Conservation (phyloP, 2,888 invertebrate genomes). For the Polyommatus iphigenia region DNA sequence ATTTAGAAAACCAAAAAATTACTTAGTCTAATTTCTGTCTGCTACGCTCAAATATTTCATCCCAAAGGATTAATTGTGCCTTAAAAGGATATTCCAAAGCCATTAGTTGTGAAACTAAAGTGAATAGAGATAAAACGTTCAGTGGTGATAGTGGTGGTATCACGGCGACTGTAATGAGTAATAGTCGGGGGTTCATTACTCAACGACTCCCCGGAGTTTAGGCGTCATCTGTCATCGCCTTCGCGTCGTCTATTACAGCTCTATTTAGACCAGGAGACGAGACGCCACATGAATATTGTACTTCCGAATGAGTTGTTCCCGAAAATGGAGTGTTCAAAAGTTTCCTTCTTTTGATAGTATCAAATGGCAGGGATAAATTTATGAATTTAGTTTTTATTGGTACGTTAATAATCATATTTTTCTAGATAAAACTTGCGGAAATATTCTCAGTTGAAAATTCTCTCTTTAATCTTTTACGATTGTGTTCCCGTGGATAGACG, state of each 20-base stretch:
- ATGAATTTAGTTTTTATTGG: not conserved
- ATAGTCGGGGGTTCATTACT: slow-evolving; percentile 65
- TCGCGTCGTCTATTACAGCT: slow-evolving; percentile 44
- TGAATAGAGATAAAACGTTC: slow-evolving; percentile 32
- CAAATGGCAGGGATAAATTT: not conserved
- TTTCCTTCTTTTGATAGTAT: not conserved
- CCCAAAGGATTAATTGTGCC: slow-evolving; percentile 6
- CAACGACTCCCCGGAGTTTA: slow-evolving; percentile 64
- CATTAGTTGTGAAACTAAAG: slow-evolving; percentile 23
- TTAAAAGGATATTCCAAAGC: slow-evolving; percentile 1
- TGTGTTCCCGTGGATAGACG: not conserved
- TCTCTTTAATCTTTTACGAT: not conserved
- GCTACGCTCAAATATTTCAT: not conserved
- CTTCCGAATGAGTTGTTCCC: not conserved
- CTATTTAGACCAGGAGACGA: slow-evolving; percentile 36
- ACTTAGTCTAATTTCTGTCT: not conserved
- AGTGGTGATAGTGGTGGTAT: slow-evolving; percentile 27
- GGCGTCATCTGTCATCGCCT: slow-evolving; percentile 66
- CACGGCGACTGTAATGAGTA: slow-evolving; percentile 49
- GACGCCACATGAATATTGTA: slow-evolving; percentile 8
- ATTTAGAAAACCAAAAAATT: not conserved
- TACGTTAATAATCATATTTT: not conserved
- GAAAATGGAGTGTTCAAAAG: not conserved
- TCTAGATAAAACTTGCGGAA: not conserved
- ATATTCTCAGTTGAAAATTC: not conserved